Base-by-base conservation (phyloP, 2,888 invertebrate genomes). In the Calliopum simillimum region DNA sequence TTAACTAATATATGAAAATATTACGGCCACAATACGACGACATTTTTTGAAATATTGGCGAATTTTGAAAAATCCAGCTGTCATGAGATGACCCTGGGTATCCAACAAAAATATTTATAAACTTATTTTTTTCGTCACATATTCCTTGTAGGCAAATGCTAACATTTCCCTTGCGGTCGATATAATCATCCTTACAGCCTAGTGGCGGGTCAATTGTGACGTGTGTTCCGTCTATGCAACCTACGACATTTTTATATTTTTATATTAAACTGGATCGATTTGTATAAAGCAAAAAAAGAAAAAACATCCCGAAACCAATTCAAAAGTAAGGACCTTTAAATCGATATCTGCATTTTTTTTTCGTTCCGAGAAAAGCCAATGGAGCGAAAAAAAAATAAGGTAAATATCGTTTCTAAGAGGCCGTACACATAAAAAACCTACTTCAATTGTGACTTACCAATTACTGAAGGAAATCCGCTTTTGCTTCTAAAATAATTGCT, bases 31-130 rank as follows among this genome's bases (percentile, higher is more conserved):
- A 68, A 0, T 13, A 46, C 19, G 51, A 21, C n/a, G 33, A 1
- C 2, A 68, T 41, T 4, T 68, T 68, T 46, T 43, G 23, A 16
- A 19, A 69, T 8, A 69, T 19, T 23, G 56, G 55, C 5, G 69
- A 63, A 44, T 68, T 68, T 25, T 23, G 13, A n/a, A 16, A 61
- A 4, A 68, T 61, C 55, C 68, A 68, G 14, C 62, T 63, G 6
- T 69, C 55, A 47, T 69, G 69, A 5, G 25, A 69, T 23, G 69
- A 69, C 2, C 62, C 55, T 1, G 63, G n/a, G n/a, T n/a, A n/a
- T n/a, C n/a, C n/a, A n/a, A n/a, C n/a, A n/a, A n/a, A n/a, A n/a
- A n/a, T n/a, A n/a, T n/a, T n/a, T n/a, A n/a, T n/a, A n/a, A n/a
- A n/a, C n/a, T n/a, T n/a, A n/a, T 62, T 69, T 6, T 12, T 49